Conservation (phyloP, 1,140 invertebrate species). For the Drosophila serrata region DNA sequence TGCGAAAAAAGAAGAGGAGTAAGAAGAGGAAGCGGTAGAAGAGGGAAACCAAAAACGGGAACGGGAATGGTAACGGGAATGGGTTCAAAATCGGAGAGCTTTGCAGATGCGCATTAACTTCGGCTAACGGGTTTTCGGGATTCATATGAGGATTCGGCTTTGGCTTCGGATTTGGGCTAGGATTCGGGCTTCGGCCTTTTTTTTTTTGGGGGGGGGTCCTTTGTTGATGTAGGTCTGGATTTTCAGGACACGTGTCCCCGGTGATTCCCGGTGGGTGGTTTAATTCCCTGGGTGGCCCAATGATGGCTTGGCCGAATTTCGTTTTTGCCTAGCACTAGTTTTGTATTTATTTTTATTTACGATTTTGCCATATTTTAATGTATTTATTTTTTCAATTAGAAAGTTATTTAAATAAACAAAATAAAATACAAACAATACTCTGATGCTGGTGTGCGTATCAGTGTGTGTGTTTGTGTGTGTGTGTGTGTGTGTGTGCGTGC, state of each 20-base stretch:
- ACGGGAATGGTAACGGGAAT: slow-evolving; percentile 38
- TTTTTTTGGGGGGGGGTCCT: slow-evolving; percentile 39
- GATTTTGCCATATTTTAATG: too few species aligned
- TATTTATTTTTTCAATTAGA: background rate
- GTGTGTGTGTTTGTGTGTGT: background rate
- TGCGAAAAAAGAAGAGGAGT: slow-evolving; percentile 36
- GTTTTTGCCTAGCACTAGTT: background rate
- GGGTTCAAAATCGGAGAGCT: slow-evolving; percentile 32
- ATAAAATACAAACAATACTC: background rate
- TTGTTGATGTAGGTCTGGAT: slow-evolving; percentile 85
- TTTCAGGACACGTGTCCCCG: slow-evolving; percentile 77
- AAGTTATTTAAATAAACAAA: background rate
- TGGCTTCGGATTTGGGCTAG: slow-evolving; percentile 26
- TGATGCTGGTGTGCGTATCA: background rate
- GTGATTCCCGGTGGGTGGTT: slow-evolving; percentile 17
- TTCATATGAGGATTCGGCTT: slow-evolving; percentile 18
- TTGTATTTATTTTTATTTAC: background rate
- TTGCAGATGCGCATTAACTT: slow-evolving; percentile 68
- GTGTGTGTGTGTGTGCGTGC: slow-evolving; percentile 33
- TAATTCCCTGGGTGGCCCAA: background rate
- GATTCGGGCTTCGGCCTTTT: slow-evolving; percentile 32
- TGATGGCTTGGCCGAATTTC: slow-evolving; percentile 9
- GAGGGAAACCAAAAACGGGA: slow-evolving; percentile 18
- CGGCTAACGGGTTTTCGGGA: slow-evolving; percentile 20
- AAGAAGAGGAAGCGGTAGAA: background rate